Percentiles rank a stretch among this genome's conserved stretches.
These are phyloP conservation scores for Cryptotermes secundus DNA, from an alignment of 1,140 invertebrate species.

Conservation along the genomic window DNA sequence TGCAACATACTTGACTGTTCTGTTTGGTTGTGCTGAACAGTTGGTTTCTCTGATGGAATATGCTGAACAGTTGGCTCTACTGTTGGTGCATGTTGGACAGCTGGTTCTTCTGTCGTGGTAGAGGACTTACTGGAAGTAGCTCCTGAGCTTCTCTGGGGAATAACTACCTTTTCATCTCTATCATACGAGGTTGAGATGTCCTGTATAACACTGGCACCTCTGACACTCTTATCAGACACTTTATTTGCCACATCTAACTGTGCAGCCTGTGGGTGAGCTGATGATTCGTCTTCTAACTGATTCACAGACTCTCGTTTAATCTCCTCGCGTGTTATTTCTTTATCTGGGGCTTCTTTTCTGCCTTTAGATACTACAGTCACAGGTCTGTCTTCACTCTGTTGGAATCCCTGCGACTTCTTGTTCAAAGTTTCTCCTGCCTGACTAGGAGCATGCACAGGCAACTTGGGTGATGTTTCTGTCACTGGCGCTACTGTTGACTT, in stretches of 20 bases:
- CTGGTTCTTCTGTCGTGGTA: too few species aligned
- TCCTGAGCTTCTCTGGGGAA: too few species aligned
- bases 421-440: neutral
- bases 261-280: neutral
- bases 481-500: neutral
- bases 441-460: neutral
- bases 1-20: too few species aligned
- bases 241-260: neutral
- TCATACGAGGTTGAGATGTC: too few species aligned
- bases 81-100: too few species aligned
- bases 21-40: too few species aligned
- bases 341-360: neutral
- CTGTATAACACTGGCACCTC: too few species aligned
- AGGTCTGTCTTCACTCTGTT: neutral
- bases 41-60: too few species aligned
- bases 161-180: too few species aligned
- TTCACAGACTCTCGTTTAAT: neutral
- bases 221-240: too few species aligned
- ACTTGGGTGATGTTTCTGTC: neutral
- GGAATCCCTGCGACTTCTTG: neutral
- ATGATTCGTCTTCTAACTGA: neutral
- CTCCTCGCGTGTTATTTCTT: neutral
- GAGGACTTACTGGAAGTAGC: too few species aligned
- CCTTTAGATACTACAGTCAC: neutral
- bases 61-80: too few species aligned